Evolutionary conservation across 2,888 invertebrate species (phyloP).

Genomic region (Lasioglossum pauxillum): DNA sequence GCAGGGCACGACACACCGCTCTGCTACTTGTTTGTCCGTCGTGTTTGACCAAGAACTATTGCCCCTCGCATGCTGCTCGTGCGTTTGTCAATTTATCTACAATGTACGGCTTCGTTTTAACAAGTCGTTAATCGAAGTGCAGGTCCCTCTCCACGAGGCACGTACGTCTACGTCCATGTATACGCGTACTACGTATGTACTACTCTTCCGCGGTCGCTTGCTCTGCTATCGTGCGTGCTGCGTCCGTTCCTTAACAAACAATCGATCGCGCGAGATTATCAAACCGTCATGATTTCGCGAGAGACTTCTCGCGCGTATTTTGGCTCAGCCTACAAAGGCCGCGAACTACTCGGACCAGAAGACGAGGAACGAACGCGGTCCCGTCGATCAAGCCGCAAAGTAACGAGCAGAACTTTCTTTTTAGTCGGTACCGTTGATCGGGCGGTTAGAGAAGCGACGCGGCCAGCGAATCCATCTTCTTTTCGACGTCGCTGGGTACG

Average conservation of each 20-base stretch:
- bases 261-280: not conserved
- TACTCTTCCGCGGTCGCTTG: not conserved
- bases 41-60: slow-evolving; percentile 77
- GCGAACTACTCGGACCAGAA: not conserved
- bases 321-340: not conserved
- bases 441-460: not conserved
- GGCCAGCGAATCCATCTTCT: not conserved
- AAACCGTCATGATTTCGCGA: not conserved
- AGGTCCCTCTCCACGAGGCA: not conserved
- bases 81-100: slow-evolving; percentile 75
- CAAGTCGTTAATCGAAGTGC: slow-evolving; percentile 36
- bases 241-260: not conserved
- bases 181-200: not conserved
- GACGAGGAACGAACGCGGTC: not conserved
- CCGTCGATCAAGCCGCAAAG: not conserved
- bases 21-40: slow-evolving; percentile 58
- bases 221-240: not conserved
- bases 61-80: slow-evolving; percentile 71
- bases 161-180: not conserved
- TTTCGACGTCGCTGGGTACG: not conserved
- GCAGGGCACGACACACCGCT: not conserved
- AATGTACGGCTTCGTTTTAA: slow-evolving; percentile 73
- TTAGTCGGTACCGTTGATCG: not conserved
- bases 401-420: not conserved
- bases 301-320: not conserved